phyloP scores from a whole-genome alignment of 2,113 vertebrate species.

The Cololabis saira region DNA sequence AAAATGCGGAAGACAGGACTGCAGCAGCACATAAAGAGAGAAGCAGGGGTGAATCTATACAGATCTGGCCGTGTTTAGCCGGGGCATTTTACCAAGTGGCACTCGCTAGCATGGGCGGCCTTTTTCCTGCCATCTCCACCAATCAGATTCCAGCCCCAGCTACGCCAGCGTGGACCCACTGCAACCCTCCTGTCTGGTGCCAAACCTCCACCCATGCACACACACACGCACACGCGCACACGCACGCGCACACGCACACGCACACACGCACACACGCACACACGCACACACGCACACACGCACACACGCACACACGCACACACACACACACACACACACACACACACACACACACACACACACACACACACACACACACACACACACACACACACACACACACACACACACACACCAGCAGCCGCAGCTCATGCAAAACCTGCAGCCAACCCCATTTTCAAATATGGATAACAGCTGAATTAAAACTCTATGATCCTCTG shows the following conservation, averaged over 20 bases:
- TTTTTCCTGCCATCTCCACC: slow-evolving; percentile 72
- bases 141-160: slow-evolving; percentile 66
- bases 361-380: slow-evolving; percentile 32
- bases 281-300: slow-evolving; percentile 34
- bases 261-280: slow-evolving; percentile 33
- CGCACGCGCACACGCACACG: slow-evolving; percentile 34
- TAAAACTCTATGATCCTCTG: slow-evolving; percentile 73
- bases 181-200: slow-evolving; percentile 62
- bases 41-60: slow-evolving; percentile 52
- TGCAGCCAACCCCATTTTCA: slow-evolving; percentile 72
- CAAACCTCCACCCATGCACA: slow-evolving; percentile 47
- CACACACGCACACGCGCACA: slow-evolving; percentile 33
- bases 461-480: slow-evolving; percentile 79
- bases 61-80: slow-evolving; percentile 68
- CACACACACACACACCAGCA: slow-evolving; percentile 34
- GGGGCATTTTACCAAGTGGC: slow-evolving; percentile 71
- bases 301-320: slow-evolving; percentile 1
- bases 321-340: slow-evolving; percentile 39
- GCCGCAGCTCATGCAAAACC: slow-evolving; percentile 51
- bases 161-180: slow-evolving; percentile 62
- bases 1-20: slow-evolving; percentile 24
- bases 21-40: slow-evolving; percentile 35
- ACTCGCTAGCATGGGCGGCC: slow-evolving; percentile 66
- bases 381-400: slow-evolving; percentile 8
- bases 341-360: slow-evolving; percentile 37